phyloP scores from a whole-genome alignment of 2,797 vertebrate species.

The Cynopterus sphinx region DNA sequence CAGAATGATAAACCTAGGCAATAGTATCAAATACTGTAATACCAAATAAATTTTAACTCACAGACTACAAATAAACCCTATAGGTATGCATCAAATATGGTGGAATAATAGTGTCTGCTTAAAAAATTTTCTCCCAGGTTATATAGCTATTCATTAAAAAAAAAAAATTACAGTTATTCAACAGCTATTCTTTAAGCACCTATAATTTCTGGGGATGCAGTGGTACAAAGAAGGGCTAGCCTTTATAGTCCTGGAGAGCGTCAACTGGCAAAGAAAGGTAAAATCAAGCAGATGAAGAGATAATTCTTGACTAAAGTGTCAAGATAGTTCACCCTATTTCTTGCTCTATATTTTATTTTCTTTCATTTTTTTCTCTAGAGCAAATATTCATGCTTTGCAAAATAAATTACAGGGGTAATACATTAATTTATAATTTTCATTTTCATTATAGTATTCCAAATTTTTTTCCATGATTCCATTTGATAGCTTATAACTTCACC shows the following conservation, averaged over 20 bases:
- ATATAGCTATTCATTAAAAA: neutral
- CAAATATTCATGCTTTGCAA: neutral
- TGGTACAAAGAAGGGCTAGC: neutral
- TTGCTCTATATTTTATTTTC: neutral
- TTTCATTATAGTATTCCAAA: neutral
- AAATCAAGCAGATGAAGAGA: neutral
- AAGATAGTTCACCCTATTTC: neutral
- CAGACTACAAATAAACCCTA: neutral
- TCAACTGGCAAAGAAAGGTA: neutral
- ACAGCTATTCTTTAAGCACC: neutral
- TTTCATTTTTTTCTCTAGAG: neutral
- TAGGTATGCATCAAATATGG: neutral
- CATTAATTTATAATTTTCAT: constrained; percentile 6
- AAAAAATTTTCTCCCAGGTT: neutral
- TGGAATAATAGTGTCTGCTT: neutral
- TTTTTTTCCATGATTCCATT: neutral
- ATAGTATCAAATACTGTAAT: neutral
- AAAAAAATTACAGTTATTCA: neutral
- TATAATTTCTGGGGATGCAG: neutral
- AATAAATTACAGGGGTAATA: neutral
- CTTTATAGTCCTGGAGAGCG: neutral
- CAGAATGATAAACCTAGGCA: neutral
- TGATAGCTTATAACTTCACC: neutral
- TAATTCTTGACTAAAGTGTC: neutral
- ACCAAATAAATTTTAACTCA: neutral